Conservation (phyloP, 2,113 vertebrate species). For the Urocolius indicus region DNA sequence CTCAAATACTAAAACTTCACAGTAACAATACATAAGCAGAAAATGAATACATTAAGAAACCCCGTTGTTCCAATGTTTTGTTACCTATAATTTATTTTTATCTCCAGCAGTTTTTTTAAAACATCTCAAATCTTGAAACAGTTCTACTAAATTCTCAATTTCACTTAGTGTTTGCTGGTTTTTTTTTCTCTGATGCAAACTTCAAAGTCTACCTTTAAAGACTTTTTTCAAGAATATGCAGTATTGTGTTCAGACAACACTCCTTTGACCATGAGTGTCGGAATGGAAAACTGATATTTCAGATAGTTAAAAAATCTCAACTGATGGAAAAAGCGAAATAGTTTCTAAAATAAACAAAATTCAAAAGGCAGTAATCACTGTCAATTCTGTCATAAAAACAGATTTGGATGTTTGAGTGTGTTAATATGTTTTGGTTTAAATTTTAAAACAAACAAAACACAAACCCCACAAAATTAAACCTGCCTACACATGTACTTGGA, state of each 20-base stretch:
- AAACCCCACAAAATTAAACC: too few relatives aligned
- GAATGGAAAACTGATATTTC: background rate
- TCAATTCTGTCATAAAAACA: background rate
- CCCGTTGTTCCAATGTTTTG: background rate
- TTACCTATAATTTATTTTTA: background rate
- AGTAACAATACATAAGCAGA: background rate
- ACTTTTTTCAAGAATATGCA: background rate
- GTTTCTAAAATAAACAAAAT: background rate
- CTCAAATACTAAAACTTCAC: background rate
- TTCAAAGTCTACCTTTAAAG: background rate
- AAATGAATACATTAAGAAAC: background rate
- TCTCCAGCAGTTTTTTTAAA: background rate
- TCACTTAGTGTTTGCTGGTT: background rate
- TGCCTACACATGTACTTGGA: accelerated
- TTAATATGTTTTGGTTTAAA: background rate
- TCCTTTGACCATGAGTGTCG: background rate
- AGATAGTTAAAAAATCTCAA: background rate
- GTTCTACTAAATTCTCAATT: background rate
- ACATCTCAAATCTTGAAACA: background rate
- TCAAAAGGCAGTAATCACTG: background rate
- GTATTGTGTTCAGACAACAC: background rate
- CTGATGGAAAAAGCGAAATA: background rate
- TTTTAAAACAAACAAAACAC: background rate
- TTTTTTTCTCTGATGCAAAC: background rate
- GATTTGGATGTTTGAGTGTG: accelerated